Conservation (phyloP, 2,888 invertebrate genomes). For the Uropetala carovei region DNA sequence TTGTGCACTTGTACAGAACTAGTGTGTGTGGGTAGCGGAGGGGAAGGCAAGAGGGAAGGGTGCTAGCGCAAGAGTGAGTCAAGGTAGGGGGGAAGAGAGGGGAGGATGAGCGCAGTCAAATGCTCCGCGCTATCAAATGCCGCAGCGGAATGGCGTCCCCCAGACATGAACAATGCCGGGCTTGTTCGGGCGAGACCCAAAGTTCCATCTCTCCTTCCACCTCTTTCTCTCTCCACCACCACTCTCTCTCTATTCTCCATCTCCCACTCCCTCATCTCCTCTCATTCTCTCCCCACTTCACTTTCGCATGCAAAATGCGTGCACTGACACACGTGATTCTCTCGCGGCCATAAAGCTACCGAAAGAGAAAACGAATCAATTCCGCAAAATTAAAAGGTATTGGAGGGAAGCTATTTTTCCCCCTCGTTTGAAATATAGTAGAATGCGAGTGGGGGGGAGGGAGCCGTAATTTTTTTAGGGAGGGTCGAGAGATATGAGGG, state of each 20-base stretch:
- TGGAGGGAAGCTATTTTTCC: not conserved
- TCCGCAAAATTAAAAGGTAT: conserved; percentile 17
- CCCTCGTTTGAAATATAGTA: not conserved
- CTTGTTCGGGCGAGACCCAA: conserved; percentile 1
- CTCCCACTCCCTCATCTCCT: not conserved
- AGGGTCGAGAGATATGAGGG: not conserved
- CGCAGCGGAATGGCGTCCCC: conserved; percentile 48
- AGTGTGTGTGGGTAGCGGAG: not conserved
- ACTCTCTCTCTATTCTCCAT: not conserved
- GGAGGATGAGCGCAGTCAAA: conserved; percentile 28
- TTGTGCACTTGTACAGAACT: not conserved
- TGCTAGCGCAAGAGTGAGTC: not conserved
- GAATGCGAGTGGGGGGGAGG: not conserved
- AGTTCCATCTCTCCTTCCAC: not conserved
- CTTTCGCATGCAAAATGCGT: not conserved
- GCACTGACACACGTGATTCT: not conserved
- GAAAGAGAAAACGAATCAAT: not conserved
- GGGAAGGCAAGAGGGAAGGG: not conserved
- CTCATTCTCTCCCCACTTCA: not conserved
- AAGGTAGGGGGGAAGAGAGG: not conserved
- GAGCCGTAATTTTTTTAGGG: not conserved
- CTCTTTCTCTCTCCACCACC: too few species aligned
- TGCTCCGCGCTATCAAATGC: conserved; percentile 51
- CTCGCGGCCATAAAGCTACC: not conserved
- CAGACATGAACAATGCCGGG: conserved; percentile 39